phyloP scores from a whole-genome alignment of 2,113 vertebrate genomes.

The Phalacrocorax aristotelis region DNA sequence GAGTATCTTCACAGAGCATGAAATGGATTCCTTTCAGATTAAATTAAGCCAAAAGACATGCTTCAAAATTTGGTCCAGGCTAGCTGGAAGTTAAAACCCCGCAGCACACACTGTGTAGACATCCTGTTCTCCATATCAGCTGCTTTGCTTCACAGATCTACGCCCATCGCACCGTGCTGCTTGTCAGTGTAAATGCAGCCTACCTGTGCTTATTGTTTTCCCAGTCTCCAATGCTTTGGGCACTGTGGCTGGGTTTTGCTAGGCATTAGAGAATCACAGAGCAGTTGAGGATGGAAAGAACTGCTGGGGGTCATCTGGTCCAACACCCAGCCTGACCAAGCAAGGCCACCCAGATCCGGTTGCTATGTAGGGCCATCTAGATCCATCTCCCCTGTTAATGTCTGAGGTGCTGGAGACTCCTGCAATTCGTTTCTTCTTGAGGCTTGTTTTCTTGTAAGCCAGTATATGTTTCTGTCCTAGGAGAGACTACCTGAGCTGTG shows the following conservation, averaged over 20 bases:
- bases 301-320: neutral
- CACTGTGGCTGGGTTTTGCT: neutral
- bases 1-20: neutral
- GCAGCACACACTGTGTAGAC: neutral
- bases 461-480: neutral
- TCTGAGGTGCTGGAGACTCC: neutral
- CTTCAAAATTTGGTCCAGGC: neutral
- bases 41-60: neutral
- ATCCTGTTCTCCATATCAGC: neutral
- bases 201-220: neutral
- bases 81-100: neutral
- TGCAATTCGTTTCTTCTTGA: neutral
- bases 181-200: neutral
- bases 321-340: rapidly evolving
- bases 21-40: neutral
- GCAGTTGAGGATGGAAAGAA: neutral
- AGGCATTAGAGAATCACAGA: no score
- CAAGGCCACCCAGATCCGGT: neutral
- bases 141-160: neutral
- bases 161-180: rapidly evolving
- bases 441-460: neutral
- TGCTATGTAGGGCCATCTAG: neutral
- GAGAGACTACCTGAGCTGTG: neutral
- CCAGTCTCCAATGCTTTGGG: neutral
- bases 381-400: neutral